Conservation (phyloP, 2,113 vertebrate genomes). For the Syngnathus typhle region DNA sequence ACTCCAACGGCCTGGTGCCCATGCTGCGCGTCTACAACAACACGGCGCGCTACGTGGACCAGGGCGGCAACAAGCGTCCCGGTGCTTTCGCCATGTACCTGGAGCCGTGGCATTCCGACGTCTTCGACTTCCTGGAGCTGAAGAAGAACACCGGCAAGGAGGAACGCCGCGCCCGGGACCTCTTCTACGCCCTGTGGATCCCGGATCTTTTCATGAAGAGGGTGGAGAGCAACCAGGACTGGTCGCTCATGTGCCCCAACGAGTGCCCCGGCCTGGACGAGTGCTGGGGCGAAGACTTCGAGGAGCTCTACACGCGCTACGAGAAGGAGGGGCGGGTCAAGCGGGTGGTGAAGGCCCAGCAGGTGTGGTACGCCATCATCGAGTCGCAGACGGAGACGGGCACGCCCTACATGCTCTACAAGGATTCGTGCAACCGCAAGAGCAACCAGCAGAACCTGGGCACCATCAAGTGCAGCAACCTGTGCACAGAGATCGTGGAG, state of each 20-base stretch:
- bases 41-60: conserved; percentile 93
- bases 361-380: conserved; percentile 92
- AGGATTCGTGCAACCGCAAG: conserved; percentile 94
- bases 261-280: conserved; percentile 92
- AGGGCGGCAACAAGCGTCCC: conserved; percentile 95
- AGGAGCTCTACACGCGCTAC: conserved; percentile 87
- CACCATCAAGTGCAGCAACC: conserved; percentile 94
- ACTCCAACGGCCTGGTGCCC: conserved; percentile 94
- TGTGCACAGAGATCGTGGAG: conserved; percentile 92
- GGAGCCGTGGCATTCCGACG: conserved; percentile 93
- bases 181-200: conserved; percentile 96
- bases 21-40: conserved; percentile 98
- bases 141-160: conserved; percentile 99
- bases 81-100: conserved; percentile 98
- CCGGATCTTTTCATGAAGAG: conserved; percentile 97
- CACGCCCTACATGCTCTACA: conserved; percentile 97
- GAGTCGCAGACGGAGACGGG: conserved; percentile 97
- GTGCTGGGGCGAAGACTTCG: conserved; percentile 97
- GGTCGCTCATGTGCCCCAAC: conserved; percentile 95
- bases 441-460: conserved; percentile 98
- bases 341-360: conserved; percentile 89
- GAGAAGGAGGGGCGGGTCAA: conserved; percentile 83
- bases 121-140: conserved; percentile 95
- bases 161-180: conserved; percentile 91
- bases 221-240: conserved; percentile 91